Percentiles rank a stretch among this genome's conserved stretches.
These are phyloP conservation scores for Platanista minor DNA, from an alignment of 2,113 vertebrate genomes.

Conservation along the genomic window DNA sequence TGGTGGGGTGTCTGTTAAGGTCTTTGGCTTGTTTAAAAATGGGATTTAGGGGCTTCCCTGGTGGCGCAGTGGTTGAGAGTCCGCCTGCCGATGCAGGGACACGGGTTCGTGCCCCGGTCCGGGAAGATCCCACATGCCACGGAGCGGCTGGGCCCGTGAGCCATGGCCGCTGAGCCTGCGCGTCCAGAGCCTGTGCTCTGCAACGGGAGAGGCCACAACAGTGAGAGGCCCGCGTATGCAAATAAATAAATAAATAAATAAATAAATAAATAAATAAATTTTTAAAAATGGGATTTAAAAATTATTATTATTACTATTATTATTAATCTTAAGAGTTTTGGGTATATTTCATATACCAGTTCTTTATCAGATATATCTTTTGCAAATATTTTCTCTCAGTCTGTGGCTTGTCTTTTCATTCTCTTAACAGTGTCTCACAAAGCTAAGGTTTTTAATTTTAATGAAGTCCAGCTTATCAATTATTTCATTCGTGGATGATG, in stretches of 20 bases:
- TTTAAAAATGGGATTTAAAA: not conserved
- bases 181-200: no score
- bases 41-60: no score
- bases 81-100: no score
- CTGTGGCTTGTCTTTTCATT: not conserved
- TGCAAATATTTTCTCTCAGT: not conserved
- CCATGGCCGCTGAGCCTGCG: no score
- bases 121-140: no score
- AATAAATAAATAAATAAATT: no score
- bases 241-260: no score
- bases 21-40: not conserved
- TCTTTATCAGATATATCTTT: not conserved
- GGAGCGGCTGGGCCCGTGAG: no score
- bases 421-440: not conserved
- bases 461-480: not conserved
- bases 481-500: not conserved
- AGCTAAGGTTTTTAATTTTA: not conserved
- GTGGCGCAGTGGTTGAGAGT: no score
- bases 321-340: not conserved
- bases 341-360: not conserved
- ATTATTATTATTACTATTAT: not conserved
- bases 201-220: no score
- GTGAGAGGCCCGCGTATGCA: no score
- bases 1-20: not conserved
- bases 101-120: no score